Conservation (phyloP, 2,797 vertebrate genomes). For the Prionace glauca region DNA sequence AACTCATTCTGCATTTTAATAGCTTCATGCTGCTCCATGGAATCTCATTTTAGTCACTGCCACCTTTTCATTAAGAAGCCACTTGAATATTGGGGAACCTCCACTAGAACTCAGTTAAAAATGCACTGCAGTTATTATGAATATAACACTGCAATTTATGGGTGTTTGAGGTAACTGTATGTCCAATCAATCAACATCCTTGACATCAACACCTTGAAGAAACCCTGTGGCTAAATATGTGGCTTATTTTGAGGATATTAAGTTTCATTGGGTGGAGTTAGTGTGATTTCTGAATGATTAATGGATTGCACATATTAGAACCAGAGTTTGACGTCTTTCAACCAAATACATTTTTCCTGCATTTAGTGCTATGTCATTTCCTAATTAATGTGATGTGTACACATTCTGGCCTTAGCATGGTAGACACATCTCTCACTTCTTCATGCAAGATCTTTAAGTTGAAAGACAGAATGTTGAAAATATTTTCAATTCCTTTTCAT, state of each 20-base stretch:
- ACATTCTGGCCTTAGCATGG: background rate
- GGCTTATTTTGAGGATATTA: background rate
- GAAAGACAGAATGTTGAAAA: background rate
- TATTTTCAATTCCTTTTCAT: background rate
- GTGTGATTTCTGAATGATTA: background rate
- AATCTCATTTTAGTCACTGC: background rate
- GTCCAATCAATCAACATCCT: background rate
- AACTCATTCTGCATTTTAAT: background rate
- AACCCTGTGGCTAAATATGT: background rate
- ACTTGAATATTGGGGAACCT: background rate
- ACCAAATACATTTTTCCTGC: background rate
- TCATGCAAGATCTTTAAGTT: background rate
- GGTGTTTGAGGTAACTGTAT: background rate
- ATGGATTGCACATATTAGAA: background rate
- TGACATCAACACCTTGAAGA: background rate
- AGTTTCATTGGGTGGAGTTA: background rate
- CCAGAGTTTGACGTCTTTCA: background rate
- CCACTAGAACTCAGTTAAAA: background rate
- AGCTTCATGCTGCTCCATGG: background rate
- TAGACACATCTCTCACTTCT: background rate
- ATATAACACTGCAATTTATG: background rate
- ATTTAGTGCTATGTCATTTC: background rate
- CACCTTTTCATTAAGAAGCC: background rate
- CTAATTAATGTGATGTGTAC: background rate
- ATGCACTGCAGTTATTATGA: background rate